Base-by-base conservation (phyloP, 2,888 invertebrate species). In the Orchestes rusci region DNA sequence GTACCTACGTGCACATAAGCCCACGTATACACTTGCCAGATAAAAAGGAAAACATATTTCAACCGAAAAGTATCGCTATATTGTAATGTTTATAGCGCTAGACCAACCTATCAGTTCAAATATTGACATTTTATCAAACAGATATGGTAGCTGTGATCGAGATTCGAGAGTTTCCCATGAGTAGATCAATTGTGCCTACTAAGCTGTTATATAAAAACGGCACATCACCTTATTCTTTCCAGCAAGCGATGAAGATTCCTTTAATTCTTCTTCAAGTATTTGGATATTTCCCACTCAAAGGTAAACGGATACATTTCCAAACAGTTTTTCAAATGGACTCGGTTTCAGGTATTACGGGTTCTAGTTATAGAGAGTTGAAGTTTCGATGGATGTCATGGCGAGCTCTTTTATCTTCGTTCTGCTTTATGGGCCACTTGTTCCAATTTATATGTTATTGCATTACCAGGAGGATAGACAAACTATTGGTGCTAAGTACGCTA, bases 251-350 rank as follows among this genome's bases (percentile, higher is more conserved):
- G 34, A 47, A 44, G 18, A 34, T 45, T 34, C 31, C 46, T 4
- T 31, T 55, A 12, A 41, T 48, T 2, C 7, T 53, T n/a, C 36
- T 50, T 34, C 55, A 57, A 44, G 28, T 55, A 17, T 55, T 53
- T 30, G 54, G 55, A 28, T 54, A 48, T 20, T 50, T 57, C 43
- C 55, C 57, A 5, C 23, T 56, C 10, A 27, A 17, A 7, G 54
- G 53, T 12, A 40, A 51, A 50, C 28, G 3, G n/a, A n/a, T n/a
- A 23, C 38, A 16, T 20, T 16, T 2, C 16, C 16, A 16, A 32
- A 10, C 12, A 5, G 5, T 12, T 13, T 30, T 32, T 10, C 12
- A 12, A 30, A 8, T 5, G 10, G 7, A 19, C 12, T 35, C 12
- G 10, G 5, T 35, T 35, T 35, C 13, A 35, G 35, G 35, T 4